Percentiles rank a stretch among this genome's conserved stretches.
Conservation (phyloP, 2,888 invertebrate species). For the Kuschelorhynchus macadamiae region DNA sequence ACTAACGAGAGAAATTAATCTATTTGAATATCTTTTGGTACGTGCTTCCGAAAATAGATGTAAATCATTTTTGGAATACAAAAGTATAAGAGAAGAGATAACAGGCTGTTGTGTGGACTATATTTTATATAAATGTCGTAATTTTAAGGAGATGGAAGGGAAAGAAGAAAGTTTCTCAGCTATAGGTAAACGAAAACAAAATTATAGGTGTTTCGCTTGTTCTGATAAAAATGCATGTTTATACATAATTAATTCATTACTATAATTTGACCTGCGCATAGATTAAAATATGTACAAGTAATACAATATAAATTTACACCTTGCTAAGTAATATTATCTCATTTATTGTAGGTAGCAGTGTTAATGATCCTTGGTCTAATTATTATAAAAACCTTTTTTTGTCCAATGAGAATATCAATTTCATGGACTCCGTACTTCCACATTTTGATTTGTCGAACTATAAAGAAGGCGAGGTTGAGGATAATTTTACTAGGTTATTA, state of each 20-base stretch:
- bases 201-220: too few relatives aligned
- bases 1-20: conserved; percentile 24
- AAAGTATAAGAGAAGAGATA: conserved; percentile 56
- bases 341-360: conserved; percentile 8
- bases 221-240: too few relatives aligned
- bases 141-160: conserved; percentile 7
- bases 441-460: conserved; percentile 35
- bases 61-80: conserved; percentile 60
- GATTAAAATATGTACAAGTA: too few relatives aligned
- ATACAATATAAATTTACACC: too few relatives aligned
- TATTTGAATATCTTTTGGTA: conserved; percentile 32
- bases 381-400: conserved; percentile 35
- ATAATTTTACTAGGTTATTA: conserved; percentile 34
- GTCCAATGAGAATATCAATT: conserved; percentile 8
- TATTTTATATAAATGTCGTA: conserved; percentile 27
- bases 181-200: conserved; percentile 12
- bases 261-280: too few relatives aligned
- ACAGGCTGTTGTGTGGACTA: conserved; percentile 33
- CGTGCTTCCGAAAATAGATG: conserved; percentile 45
- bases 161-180: conserved; percentile 24
- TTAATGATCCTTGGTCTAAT: conserved; percentile 39
- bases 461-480: conserved; percentile 26
- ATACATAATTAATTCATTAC: too few relatives aligned
- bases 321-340: too few relatives aligned
- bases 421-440: conserved; percentile 36